Base-by-base conservation (phyloP, 2,888 invertebrate genomes). In the Smittia sp. region DNA sequence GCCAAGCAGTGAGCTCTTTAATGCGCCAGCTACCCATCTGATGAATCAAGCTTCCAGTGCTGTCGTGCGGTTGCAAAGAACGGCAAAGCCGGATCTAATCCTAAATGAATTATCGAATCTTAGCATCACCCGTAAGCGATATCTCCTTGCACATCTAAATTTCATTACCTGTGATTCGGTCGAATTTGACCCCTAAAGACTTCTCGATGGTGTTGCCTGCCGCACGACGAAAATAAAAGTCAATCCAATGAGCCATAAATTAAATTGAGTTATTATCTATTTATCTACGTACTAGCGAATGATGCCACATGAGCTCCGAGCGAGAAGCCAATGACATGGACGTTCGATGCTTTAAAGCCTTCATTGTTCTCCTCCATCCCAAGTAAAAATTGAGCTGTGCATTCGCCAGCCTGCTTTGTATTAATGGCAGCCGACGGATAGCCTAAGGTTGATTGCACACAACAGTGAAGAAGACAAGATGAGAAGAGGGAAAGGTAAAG, bases 31-130 rank as follows among this genome's bases (percentile, higher is more conserved):
- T 70, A 70, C 70, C 25, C 72, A 76, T 86, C 86, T 0, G 79
- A 77, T 0, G 81, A 77, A 76, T 85, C 85, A 18, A 87, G 77
- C 76, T 87, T 87, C 77, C 84, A 82, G 58, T 83, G 80, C 58
- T 81, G 79, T 77, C 82, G 78, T 54, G 84, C 78, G 58, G 84
- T 84, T 2, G 84, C 82, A 77, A 87, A 89, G 20, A 88, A 80
- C 0, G 89, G 89, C 76, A 88, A 80, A 0, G 89, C 89, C 4
- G 89, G 89, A 79, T 89, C 89, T 52, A 89, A 78, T 1, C 88
- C 86, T 83, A 74, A 24, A 76, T 74, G 15, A 69, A 13, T 66
- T 62, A 24, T 32, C 38, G 24, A 70, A 24, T 27, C 20, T 73
- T 46, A 65, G n/a, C 24, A 62, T 46, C 52, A 18, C 52, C 58